Base-by-base conservation (phyloP, 2,888 invertebrate genomes). In the Eremobia ochroleuca region DNA sequence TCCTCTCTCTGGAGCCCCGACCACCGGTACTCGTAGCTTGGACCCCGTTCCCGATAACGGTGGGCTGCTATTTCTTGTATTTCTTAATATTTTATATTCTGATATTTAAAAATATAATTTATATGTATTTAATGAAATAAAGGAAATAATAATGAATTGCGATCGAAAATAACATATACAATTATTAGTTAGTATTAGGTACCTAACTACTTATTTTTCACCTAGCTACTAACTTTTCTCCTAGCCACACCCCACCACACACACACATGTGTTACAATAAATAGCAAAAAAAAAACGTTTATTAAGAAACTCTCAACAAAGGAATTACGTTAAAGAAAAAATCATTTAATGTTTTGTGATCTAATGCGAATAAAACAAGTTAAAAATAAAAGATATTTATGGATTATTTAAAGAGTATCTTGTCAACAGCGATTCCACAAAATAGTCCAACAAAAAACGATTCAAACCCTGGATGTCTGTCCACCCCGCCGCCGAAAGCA, bases 401-500 rank as follows among this genome's bases (percentile, higher is more conserved):
- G 15, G 6, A 67, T 6, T 43, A 58, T 76, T 52, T 66, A 52
- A 59, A 43, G 3, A 67, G 11, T 49, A 11, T 25, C 4, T 37
- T 21, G 15, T 49, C 4, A 21, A 46, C 25, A 15, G 65, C 21
- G 18, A 28, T 28, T 80, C 18, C 4, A 13, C 43, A n/a, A 79
- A 79, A 69, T 69, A 80, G 58, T 69, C 6, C 25, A 9, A 55
- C 25, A 55, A 25, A 52, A 31, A 59, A 52, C 15, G 15, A 61
- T 62, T 13, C 13, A 0, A 25, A 40, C 15, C 34, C 49, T 58
- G 31, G 49, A 61, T 34, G n/a, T 49, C 52, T 73, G 64, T 34
- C 69, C 28, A 58, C 40, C 18, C 25, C 15, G 52, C 8, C 11
- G 1, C 21, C 34, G 15, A 28, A 43, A 52, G 58, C 37, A 61